Evolutionary conservation across 2,797 vertebrate species (phyloP).

Genomic region (Hyperoplus immaculatus): DNA sequence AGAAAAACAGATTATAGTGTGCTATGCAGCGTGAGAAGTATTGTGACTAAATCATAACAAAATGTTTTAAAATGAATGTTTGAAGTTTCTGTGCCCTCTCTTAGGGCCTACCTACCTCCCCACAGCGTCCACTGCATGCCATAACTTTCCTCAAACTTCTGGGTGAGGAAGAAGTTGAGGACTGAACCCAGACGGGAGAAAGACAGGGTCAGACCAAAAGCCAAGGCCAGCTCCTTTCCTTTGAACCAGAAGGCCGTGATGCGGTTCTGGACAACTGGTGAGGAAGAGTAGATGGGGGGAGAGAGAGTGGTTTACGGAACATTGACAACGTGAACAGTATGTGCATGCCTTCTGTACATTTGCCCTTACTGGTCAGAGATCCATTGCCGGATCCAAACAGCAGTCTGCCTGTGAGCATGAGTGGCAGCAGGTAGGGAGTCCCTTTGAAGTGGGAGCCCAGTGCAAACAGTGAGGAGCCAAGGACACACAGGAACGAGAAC

Average conservation of each 20-base stretch:
- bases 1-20: constrained; percentile 11
- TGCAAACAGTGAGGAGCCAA: constrained; percentile 89
- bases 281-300: background rate
- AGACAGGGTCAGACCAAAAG: constrained; percentile 87
- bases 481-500: constrained; percentile 88
- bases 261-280: constrained; percentile 87
- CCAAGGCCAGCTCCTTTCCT: constrained; percentile 89
- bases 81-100: rapidly evolving
- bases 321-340: rapidly evolving
- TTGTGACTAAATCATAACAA: too few species aligned
- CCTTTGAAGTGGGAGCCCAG: constrained; percentile 90
- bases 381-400: constrained; percentile 90
- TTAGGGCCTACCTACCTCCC: constrained; percentile 79
- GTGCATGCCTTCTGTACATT: rapidly evolving
- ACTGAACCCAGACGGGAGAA: constrained; percentile 88
- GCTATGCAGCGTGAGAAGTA: background rate
- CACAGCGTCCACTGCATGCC: constrained; percentile 92
- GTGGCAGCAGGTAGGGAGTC: constrained; percentile 85
- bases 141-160: constrained; percentile 85
- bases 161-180: constrained; percentile 90
- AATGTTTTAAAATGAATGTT: too few species aligned
- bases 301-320: background rate
- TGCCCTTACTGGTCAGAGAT: constrained; percentile 86
- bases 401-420: constrained; percentile 89
- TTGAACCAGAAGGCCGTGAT: constrained; percentile 92